Evolutionary conservation across 2,797 vertebrate species (phyloP), one percentile per base, ranked within the genome.

Genomic region (Liasis olivaceus): DNA sequence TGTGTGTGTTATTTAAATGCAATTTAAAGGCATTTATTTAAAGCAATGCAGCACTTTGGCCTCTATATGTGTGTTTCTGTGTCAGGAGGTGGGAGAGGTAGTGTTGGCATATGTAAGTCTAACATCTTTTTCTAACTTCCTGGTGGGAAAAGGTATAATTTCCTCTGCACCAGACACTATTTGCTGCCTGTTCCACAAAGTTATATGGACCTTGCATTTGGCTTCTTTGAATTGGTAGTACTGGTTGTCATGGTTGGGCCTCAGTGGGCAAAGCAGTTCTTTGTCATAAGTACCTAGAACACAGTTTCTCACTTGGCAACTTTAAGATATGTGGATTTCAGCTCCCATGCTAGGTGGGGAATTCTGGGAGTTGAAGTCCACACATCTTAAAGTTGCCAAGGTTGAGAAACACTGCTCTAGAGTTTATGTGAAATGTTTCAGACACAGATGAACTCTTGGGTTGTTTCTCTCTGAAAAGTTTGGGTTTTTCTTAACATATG

Each of bases 381-480:
- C 17, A 24, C 2, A 22, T 22, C 42, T 47, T 77, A 77, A 77
- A 77, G 72, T 36, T 42, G 36, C 42, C 36, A 8, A 3, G 22
- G 8, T 47, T 77, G 72, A 77, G 36, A 77, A 77, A 77, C 36
- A 77, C 22, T 77, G 72, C 31, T 26, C 7, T 1, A 22, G 69
- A 69, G 13, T 69, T 12, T 51, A 47, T 20, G 36, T 62, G 8
- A 42, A 87, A 87, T 87, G 66, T 13, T 59, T 24, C 63, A 62
- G 56, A 88, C 72, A 31, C 17, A 28, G 5, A 88, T 81, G 24
- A 87, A 0, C 17, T 93, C 93, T 91, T 24, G 85, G 3, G 85
- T 60, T 85, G 93, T 87, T 72, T 26, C 9, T 94, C 96, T 85
- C 89, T 94, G 91, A 87, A 81, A 81, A 15, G 59, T 66, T 28